Conservation (phyloP, 2,797 vertebrate species). For the Chelonia mydas region DNA sequence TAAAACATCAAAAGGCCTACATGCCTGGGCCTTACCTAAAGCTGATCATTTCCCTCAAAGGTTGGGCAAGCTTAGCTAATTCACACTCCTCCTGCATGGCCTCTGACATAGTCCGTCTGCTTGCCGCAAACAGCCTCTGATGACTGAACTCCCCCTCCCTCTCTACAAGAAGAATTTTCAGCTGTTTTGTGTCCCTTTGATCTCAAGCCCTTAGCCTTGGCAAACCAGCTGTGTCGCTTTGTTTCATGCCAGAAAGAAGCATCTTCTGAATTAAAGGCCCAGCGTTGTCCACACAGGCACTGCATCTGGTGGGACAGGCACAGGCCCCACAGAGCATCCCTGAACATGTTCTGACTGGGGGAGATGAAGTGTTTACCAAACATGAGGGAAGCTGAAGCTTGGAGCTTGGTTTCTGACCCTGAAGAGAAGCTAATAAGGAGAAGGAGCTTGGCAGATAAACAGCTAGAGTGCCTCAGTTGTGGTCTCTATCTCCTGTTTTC, state of each 20-base stretch:
- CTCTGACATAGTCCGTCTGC: not conserved
- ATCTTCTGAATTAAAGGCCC: too few species aligned
- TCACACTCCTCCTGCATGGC: not conserved
- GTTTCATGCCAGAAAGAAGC: too few species aligned
- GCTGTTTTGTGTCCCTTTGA: too few species aligned
- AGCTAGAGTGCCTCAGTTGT: too few species aligned
- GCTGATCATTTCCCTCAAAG: not conserved
- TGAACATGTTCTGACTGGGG: not conserved
- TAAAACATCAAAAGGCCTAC: not conserved
- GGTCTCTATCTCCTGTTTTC: too few species aligned
- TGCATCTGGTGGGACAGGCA: not conserved
- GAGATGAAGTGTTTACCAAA: not conserved
- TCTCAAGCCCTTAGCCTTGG: too few species aligned
- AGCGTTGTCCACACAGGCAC: too few species aligned
- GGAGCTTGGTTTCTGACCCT: not conserved
- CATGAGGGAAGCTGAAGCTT: not conserved
- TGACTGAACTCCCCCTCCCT: not conserved
- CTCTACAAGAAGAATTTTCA: not conserved
- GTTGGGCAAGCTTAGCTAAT: not conserved
- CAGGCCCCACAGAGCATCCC: not conserved
- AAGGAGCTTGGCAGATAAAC: not conserved
- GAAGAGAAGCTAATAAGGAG: not conserved
- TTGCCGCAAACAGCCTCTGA: not conserved
- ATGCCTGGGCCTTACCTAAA: not conserved
- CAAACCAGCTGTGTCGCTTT: too few species aligned